These are phyloP conservation scores for Vulpes vulpes DNA, from an alignment of 2,113 vertebrate genomes.

Conservation along the genomic window DNA sequence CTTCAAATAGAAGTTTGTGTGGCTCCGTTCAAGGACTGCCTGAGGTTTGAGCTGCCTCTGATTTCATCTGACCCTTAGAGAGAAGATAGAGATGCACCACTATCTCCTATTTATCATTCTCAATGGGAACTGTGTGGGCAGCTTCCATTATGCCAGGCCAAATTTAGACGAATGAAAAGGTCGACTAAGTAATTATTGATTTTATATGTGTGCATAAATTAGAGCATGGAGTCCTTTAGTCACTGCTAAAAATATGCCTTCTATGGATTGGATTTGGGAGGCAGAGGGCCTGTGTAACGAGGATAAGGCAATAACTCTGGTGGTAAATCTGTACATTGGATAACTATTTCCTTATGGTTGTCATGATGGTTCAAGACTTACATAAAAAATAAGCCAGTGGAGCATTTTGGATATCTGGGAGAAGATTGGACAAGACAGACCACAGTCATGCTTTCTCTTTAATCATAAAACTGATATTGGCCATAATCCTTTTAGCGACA, in stretches of 20 bases:
- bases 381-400: constrained; percentile 2
- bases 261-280: constrained; percentile 79
- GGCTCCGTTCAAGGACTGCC: constrained; percentile 72
- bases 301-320: constrained; percentile 60
- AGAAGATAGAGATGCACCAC: constrained; percentile 68
- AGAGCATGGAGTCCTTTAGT: constrained; percentile 78
- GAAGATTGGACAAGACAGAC: background rate
- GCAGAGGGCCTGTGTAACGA: constrained; percentile 31
- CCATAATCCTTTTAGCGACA: constrained; percentile 72
- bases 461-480: constrained; percentile 72
- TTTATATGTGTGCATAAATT: constrained; percentile 88
- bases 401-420: constrained; percentile 48
- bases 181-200: constrained; percentile 83
- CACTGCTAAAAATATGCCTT: constrained; percentile 82
- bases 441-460: constrained; percentile 62
- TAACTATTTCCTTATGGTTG: constrained; percentile 65
- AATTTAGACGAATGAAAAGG: constrained; percentile 86
- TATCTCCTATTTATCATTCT: constrained; percentile 84
- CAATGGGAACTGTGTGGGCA: constrained; percentile 81
- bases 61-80: constrained; percentile 71
- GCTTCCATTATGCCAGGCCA: constrained; percentile 83
- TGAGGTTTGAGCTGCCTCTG: constrained; percentile 53
- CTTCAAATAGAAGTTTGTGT: background rate
- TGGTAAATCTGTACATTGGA: constrained; percentile 45
- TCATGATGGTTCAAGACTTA: constrained; percentile 35